Percentiles rank a stretch among this genome's conserved stretches.
Conservation (phyloP, 2,113 vertebrate species). For the Oostethus manadensis region DNA sequence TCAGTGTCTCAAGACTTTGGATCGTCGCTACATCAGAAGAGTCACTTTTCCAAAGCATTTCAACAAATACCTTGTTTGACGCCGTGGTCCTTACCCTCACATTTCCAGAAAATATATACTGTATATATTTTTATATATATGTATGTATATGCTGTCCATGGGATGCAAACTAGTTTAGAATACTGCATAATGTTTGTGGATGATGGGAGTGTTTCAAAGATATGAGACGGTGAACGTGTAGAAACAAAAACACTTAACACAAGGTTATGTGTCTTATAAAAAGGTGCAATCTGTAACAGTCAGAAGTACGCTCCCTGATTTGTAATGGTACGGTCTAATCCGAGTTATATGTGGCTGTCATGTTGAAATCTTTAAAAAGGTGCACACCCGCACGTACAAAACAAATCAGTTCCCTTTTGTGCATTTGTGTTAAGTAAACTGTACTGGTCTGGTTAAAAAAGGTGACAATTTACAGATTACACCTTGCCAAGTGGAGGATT, state of each 20-base stretch:
- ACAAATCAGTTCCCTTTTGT: conserved; percentile 38
- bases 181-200: conserved; percentile 63
- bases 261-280: conserved; percentile 49
- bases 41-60: conserved; percentile 55
- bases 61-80: conserved; percentile 46
- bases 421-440: conserved; percentile 38
- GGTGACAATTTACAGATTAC: conserved; percentile 69
- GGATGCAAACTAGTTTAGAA: conserved; percentile 53
- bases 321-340: conserved; percentile 40
- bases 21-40: conserved; percentile 69
- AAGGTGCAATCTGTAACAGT: conserved; percentile 71
- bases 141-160: conserved; percentile 48
- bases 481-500: conserved; percentile 53
- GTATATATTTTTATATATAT: conserved; percentile 43
- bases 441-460: conserved; percentile 29
- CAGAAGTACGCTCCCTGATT: conserved; percentile 64
- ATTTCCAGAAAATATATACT: conserved; percentile 55
- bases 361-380: conserved; percentile 50
- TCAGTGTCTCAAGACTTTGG: conserved; percentile 67
- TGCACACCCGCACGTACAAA: conserved; percentile 45
- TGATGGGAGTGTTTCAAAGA: conserved; percentile 41
- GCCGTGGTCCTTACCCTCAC: conserved; percentile 34
- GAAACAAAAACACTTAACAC: conserved; percentile 53
- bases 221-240: conserved; percentile 15
- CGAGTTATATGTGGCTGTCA: conserved; percentile 31